A percentile compares a stretch with the other conserved stretches of the same genome.
Evolutionary conservation across 2,797 vertebrate species (phyloP).

Genomic region (Sebastes minor): DNA sequence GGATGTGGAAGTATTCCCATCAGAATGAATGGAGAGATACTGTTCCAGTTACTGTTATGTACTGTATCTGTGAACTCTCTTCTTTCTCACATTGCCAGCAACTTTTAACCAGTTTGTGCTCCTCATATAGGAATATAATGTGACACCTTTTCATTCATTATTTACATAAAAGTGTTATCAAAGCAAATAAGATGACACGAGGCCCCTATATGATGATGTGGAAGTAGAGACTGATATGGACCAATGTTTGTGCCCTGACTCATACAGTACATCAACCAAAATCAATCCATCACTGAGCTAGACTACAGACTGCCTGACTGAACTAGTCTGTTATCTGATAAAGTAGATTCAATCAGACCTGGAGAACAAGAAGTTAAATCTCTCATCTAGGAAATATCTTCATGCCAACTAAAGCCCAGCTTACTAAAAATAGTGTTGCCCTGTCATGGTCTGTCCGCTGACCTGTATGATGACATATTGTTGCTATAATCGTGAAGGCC

Average conservation of each 20-base stretch:
- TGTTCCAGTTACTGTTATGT: too few relatives aligned
- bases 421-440: constrained; percentile 82
- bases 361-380: not conserved
- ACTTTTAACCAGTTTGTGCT: not conserved
- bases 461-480: constrained; percentile 66
- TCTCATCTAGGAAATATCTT: not conserved
- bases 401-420: not conserved
- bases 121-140: not conserved
- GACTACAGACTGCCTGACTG: not conserved
- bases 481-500: constrained; percentile 50
- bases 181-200: not conserved
- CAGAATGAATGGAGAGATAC: too few relatives aligned
- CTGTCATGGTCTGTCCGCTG: constrained; percentile 18
- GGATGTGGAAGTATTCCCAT: too few relatives aligned
- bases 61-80: too few relatives aligned
- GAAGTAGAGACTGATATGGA: not conserved
- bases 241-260: not conserved
- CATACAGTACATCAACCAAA: not conserved
- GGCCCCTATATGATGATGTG: not conserved
- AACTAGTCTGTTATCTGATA: not conserved
- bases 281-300: not conserved
- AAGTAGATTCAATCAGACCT: not conserved
- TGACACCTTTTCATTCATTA: not conserved
- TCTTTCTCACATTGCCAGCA: not conserved
- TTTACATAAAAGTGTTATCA: not conserved